Conservation (phyloP, 2,797 vertebrate species). For the Apogon talboti region DNA sequence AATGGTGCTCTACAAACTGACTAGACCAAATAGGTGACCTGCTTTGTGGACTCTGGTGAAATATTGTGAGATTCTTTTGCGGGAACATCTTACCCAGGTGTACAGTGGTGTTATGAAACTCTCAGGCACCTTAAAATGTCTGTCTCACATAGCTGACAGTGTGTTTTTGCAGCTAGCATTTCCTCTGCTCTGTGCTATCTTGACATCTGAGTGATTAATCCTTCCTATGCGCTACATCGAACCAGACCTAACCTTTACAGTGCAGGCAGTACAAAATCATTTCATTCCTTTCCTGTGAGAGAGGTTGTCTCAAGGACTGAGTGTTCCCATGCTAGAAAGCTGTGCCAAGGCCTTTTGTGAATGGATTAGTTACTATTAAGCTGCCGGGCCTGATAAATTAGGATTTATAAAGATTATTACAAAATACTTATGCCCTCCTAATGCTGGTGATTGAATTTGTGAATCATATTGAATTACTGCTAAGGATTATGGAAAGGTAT, state of each 20-base stretch:
- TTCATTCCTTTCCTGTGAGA: conserved; percentile 68
- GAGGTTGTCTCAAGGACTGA: conserved; percentile 81
- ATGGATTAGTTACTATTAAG: conserved; percentile 84
- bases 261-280: conserved; percentile 70
- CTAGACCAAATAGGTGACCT: conserved; percentile 43
- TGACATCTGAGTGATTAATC: conserved; percentile 77
- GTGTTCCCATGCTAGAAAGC: conserved; percentile 76
- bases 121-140: conserved; percentile 42
- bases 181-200: conserved; percentile 54
- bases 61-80: conserved; percentile 34
- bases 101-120: conserved; percentile 25
- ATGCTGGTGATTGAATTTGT: conserved; percentile 83
- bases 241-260: conserved; percentile 77
- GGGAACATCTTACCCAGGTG: conserved; percentile 38
- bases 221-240: conserved; percentile 64
- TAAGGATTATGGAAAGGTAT: conserved; percentile 75
- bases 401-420: conserved; percentile 85
- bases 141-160: conserved; percentile 46
- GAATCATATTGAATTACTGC: conserved; percentile 79
- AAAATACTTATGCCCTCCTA: conserved; percentile 84
- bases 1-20: conserved; percentile 59
- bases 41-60: conserved; percentile 41
- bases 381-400: conserved; percentile 82
- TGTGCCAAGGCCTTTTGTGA: conserved; percentile 81
- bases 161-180: conserved; percentile 41